Base-by-base conservation (phyloP, 2,797 vertebrate genomes). In the Melanotaenia parkinsoni region DNA sequence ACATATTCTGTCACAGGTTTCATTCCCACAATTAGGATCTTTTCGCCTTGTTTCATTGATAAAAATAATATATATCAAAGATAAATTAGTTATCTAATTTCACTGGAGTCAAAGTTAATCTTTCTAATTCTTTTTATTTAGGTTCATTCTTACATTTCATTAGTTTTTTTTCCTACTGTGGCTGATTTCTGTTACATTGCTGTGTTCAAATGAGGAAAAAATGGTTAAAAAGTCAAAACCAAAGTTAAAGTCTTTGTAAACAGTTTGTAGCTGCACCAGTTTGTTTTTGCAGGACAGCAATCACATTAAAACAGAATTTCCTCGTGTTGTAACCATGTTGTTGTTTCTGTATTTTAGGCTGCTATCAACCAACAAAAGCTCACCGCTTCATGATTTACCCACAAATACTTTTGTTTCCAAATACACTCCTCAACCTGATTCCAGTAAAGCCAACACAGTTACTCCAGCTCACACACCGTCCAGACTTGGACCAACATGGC, bases 341-440 rank as follows among this genome's bases (percentile, higher is more conserved):
- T 47, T 5, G 1, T 68, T 70, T 76, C 13, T 79, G 45, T 66
- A 43, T 70, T 50, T 59, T 76, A 91, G 90, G 87, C 70, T 20
- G 4, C 54, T 90, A 22, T 14, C 58, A 1, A 2, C 65, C 68
- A 79, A 73, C 63, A 38, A 69, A 22, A 30, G 38, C 2, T 4
- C 69, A 1, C 28, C 70, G 22, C 33, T 82, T 53, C 65, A 74
- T 61, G 66, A 84, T 53, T 76, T 86, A 37, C 51, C 81, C 45
- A 60, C 76, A 61, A 86, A 81, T 77, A 72, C 74, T 1, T 9
- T 65, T 18, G 40, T 82, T 20, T 80, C 88, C 70, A 88, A 68
- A 62, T 66, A 67, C 32, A 7, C 63, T 54, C 54, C 84, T 12
- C 51, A 53, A 2, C 18, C 67, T 40, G 79, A 79, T 53, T 12